Evolutionary conservation across 2,888 invertebrate species (phyloP), one percentile per base, ranked within the genome.

Genomic region (Xylota sylvarum): DNA sequence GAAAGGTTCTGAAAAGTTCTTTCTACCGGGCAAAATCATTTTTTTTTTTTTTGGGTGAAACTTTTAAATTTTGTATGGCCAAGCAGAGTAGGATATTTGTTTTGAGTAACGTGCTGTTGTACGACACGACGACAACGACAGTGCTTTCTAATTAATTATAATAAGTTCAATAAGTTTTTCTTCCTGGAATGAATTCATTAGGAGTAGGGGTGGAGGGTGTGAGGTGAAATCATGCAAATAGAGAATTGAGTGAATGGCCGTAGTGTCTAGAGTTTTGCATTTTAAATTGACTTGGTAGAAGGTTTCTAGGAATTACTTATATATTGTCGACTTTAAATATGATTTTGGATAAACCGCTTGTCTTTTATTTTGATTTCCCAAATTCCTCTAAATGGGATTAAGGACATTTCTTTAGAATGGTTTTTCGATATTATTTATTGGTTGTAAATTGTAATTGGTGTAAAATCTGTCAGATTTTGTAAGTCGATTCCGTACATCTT

Each of bases 91-190:
- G 56, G 56, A 32, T 35, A 35, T 56, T 56, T 55, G 73, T 43
- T 64, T 52, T 74, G 14, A 52, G 62, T 30, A 32, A 74, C 64
- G n/a, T 17, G 6, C 37, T 17, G 7, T 27, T 27, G 19, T 23
- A 23, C n/a, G n/a, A 23, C 35, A 65, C 14, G 37, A 46, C 64
- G 23, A 46, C 23, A 27, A 46, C 4, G 23, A 62, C 12, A 14
- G 30, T 58, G 35, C 50, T 46, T 27, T 52, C 48, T 73, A 73
- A 80, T 73, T 73, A 73, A 73, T 80, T 73, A 58, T 80, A 73
- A 72, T 65, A 81, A 74, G 65, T 78, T 83, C 58, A 67, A 72
- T 67, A 83, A 78, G 78, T 78, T 60, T 56, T 60, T 12, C 58
- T 64, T 52, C 35, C 46, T 30, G 23, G 32, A 60, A 72, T 72